Evolutionary conservation across 2,113 vertebrate genomes (phyloP).

Genomic region (Pimephales promelas): DNA sequence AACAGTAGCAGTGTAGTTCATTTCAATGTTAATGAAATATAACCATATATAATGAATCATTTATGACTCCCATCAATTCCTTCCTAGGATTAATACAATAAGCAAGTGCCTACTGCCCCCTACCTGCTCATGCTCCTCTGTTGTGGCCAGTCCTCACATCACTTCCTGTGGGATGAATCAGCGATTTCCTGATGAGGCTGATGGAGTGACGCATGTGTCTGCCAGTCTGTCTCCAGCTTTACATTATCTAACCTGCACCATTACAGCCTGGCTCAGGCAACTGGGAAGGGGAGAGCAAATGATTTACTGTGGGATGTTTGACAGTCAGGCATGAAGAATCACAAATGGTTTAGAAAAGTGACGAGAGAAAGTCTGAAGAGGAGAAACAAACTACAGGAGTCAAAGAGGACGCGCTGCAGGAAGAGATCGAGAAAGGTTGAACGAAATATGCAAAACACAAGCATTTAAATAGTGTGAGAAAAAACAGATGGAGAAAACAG

Average conservation of each 20-base stretch:
- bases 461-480: neutral
- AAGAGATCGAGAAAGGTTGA: neutral
- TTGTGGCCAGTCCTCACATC: slow-evolving; percentile 61
- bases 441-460: neutral
- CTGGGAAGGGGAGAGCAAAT: slow-evolving; percentile 19
- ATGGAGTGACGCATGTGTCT: slow-evolving; percentile 87
- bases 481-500: neutral
- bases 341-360: slow-evolving; percentile 61
- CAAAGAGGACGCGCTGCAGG: neutral
- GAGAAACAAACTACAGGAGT: neutral
- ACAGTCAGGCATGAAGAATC: slow-evolving; percentile 29
- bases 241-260: neutral
- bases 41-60: no score
- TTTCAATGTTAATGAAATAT: no score
- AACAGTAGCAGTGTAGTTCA: no score
- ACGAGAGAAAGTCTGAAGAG: neutral
- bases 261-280: slow-evolving; percentile 18
- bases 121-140: slow-evolving; percentile 35
- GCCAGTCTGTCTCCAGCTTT: slow-evolving; percentile 43
- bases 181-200: slow-evolving; percentile 83
- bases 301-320: slow-evolving; percentile 60
- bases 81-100: slow-evolving; percentile 4
- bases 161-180: slow-evolving; percentile 86
- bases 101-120: slow-evolving; percentile 12
- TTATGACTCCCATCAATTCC: neutral